A percentile compares a stretch with the other conserved stretches of the same genome.
Conservation (phyloP, 1,140 invertebrate species). For the Cecropterus lyciades region DNA sequence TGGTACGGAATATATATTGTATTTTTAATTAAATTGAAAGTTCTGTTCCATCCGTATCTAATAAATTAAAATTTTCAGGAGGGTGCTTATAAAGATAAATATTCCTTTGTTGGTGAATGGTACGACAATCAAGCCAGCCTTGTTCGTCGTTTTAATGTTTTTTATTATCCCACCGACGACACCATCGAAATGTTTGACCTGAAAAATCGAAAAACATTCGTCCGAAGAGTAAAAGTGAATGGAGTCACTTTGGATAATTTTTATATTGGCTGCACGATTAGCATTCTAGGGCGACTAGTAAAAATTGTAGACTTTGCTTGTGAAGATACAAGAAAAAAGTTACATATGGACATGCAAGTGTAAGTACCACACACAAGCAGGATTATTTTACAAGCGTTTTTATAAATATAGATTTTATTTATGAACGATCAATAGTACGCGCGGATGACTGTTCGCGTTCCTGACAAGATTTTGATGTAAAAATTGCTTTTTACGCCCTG, state of each 20-base stretch:
- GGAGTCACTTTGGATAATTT: slow-evolving; percentile 88
- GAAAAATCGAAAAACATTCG: slow-evolving; percentile 89
- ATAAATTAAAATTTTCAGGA: slow-evolving; percentile 65
- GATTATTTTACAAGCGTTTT: too few relatives aligned
- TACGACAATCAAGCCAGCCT: slow-evolving; percentile 90
- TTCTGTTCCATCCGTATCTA: slow-evolving; percentile 4
- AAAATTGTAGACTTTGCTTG: slow-evolving; percentile 92
- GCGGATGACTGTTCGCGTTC: too few relatives aligned
- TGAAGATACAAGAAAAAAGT: slow-evolving; percentile 85
- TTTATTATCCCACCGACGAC: slow-evolving; percentile 90
- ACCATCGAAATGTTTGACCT: slow-evolving; percentile 93
- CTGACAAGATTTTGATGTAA: too few relatives aligned
- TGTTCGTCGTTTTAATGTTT: slow-evolving; percentile 89
- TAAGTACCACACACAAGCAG: slow-evolving; percentile 59
- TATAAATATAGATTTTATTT: too few relatives aligned
- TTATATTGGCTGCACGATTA: slow-evolving; percentile 90
- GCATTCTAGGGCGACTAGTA: slow-evolving; percentile 91
- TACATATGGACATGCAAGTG: slow-evolving; percentile 86
- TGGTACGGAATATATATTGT: not conserved
- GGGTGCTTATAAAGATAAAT: slow-evolving; percentile 73
- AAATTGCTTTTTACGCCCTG: too few relatives aligned
- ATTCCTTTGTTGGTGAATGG: slow-evolving; percentile 92
- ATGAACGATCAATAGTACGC: too few relatives aligned
- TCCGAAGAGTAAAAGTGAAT: slow-evolving; percentile 89
- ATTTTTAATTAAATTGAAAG: slow-evolving; percentile 9